Conservation (phyloP, 53 echinoderm and acorn worm species). For the Echinometra lucunter region DNA sequence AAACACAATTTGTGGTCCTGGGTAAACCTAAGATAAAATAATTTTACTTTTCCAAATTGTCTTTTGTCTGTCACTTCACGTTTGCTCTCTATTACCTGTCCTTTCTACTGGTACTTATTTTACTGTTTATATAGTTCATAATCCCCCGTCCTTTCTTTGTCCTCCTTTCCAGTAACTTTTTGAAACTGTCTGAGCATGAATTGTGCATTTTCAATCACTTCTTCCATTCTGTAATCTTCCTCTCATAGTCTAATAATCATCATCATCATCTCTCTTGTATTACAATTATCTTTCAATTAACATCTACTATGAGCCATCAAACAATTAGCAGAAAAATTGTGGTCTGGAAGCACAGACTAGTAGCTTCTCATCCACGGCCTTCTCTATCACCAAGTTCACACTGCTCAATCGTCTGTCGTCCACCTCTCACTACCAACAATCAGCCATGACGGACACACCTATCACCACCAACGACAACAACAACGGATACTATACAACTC, state of each 20-base stretch:
- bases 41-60: neutral
- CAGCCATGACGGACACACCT: conserved; percentile 20
- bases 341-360: conserved; percentile 27
- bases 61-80: neutral
- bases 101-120: neutral
- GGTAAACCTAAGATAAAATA: no score
- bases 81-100: neutral
- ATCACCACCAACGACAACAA: conserved; percentile 18
- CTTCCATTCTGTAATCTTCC: neutral
- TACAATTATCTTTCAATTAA: neutral
- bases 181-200: no score
- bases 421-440: neutral
- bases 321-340: neutral
- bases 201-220: neutral
- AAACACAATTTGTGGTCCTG: no score
- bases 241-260: neutral
- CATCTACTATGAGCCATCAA: neutral
- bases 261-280: neutral
- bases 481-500: neutral
- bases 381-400: conserved; percentile 14
- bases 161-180: no score
- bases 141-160: neutral
- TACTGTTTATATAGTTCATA: neutral
- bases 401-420: conserved; percentile 20
- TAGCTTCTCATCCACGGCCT: neutral